phyloP scores from a whole-genome alignment of 92 coral and sea anemone species.

The Phenganax marumi region DNA sequence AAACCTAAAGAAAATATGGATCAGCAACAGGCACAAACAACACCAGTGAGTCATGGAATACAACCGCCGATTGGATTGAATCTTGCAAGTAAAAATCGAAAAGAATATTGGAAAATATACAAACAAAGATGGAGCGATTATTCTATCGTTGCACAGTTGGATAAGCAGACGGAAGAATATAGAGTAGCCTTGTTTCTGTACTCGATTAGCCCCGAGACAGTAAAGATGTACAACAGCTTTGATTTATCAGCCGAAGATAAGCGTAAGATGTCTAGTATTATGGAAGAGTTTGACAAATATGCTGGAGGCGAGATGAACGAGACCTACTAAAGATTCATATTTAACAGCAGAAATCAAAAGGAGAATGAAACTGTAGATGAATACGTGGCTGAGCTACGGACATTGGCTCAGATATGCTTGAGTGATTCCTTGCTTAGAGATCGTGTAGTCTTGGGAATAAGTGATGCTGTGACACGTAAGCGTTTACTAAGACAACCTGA shows the following conservation, averaged over 20 bases:
- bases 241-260: slow-evolving; percentile 42
- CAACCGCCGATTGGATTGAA: slow-evolving; percentile 52
- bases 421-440: slow-evolving; percentile 53
- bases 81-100: slow-evolving; percentile 14
- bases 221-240: slow-evolving; percentile 56
- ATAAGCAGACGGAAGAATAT: slow-evolving; percentile 53
- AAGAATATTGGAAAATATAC: slow-evolving; percentile 55
- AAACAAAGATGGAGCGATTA: slow-evolving; percentile 61
- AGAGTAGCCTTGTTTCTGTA: slow-evolving; percentile 57
- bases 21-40: background rate
- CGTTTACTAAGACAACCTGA: background rate
- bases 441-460: slow-evolving; percentile 19
- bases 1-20: background rate
- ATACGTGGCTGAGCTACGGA: slow-evolving; percentile 47
- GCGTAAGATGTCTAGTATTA: slow-evolving; percentile 34
- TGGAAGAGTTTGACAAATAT: slow-evolving; percentile 31
- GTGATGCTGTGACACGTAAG: background rate
- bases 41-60: slow-evolving; percentile 32
- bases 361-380: slow-evolving; percentile 41
- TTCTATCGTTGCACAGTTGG: slow-evolving; percentile 45
- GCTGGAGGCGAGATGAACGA: too few relatives aligned
- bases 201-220: slow-evolving; percentile 54
- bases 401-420: slow-evolving; percentile 48
- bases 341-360: slow-evolving; percentile 45
- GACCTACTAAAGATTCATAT: slow-evolving; percentile 24